Evolutionary conservation across 2,888 invertebrate species (phyloP).

Genomic region (Noctua janthe): DNA sequence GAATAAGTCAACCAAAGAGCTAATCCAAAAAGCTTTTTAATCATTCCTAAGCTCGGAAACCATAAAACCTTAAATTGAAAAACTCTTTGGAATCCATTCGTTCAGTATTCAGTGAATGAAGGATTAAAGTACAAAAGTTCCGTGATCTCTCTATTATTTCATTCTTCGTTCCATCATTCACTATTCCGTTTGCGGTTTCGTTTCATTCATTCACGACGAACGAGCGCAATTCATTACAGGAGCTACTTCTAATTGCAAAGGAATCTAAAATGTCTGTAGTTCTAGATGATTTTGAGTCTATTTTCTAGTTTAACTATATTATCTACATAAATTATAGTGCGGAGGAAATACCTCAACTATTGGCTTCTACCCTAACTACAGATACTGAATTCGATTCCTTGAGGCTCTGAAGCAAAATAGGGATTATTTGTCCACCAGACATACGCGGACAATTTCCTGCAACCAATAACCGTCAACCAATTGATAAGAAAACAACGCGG

Average conservation of each 20-base stretch:
- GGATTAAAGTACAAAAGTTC: slow-evolving; percentile 24
- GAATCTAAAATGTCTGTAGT: not conserved
- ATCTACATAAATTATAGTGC: too few species aligned
- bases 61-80: slow-evolving; percentile 36
- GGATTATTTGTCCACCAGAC: not conserved
- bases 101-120: slow-evolving; percentile 21
- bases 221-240: not conserved
- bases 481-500: not conserved
- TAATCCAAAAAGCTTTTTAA: slow-evolving; percentile 41
- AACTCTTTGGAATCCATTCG: slow-evolving; percentile 27
- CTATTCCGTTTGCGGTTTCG: slow-evolving; percentile 25
- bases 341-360: too few species aligned
- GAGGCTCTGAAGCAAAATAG: not conserved
- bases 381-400: not conserved
- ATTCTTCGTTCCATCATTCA: slow-evolving; percentile 27
- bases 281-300: not conserved
- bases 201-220: slow-evolving; percentile 19
- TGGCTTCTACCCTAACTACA: not conserved
- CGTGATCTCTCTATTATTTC: slow-evolving; percentile 13
- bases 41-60: slow-evolving; percentile 15
- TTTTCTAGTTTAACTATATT: not conserved
- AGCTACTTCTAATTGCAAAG: not conserved
- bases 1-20: not conserved
- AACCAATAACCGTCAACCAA: not conserved
- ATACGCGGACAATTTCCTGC: not conserved